These are phyloP conservation scores for Halcyon leucocephala DNA, from an alignment of 2,797 vertebrate species.

Conservation along the genomic window DNA sequence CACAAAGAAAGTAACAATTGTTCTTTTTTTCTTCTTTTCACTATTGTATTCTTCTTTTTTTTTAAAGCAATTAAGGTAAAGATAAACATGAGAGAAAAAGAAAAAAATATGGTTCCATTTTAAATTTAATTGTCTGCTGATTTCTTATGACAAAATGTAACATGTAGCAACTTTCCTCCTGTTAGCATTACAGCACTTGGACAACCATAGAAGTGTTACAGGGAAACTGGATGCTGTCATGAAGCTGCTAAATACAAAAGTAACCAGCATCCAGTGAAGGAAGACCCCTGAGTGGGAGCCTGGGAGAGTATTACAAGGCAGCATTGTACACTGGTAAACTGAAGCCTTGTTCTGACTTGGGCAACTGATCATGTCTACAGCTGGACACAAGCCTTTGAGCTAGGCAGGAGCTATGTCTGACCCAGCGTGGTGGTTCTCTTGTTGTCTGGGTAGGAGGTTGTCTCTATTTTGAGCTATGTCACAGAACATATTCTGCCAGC, in stretches of 20 bases:
- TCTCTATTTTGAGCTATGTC: not conserved
- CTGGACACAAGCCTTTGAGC: not conserved
- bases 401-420: not conserved
- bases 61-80: not conserved
- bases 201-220: not conserved
- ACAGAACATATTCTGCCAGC: not conserved
- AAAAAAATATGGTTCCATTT: not conserved
- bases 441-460: not conserved
- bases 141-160: not conserved
- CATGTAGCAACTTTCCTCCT: not conserved
- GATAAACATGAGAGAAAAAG: not conserved
- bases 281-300: not conserved
- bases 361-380: not conserved
- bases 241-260: not conserved
- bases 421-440: not conserved
- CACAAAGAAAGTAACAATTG: not conserved
- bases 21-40: not conserved
- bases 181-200: not conserved
- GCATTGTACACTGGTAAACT: no score
- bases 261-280: not conserved
- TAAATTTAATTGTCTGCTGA: not conserved
- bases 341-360: not conserved
- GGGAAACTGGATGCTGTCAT: fast-evolving
- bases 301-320: not conserved
- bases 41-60: not conserved